A percentile compares a stretch with the other conserved stretches of the same genome.
Evolutionary conservation across 2,797 vertebrate species (phyloP).

Genomic region (Etheostoma nigrum): DNA sequence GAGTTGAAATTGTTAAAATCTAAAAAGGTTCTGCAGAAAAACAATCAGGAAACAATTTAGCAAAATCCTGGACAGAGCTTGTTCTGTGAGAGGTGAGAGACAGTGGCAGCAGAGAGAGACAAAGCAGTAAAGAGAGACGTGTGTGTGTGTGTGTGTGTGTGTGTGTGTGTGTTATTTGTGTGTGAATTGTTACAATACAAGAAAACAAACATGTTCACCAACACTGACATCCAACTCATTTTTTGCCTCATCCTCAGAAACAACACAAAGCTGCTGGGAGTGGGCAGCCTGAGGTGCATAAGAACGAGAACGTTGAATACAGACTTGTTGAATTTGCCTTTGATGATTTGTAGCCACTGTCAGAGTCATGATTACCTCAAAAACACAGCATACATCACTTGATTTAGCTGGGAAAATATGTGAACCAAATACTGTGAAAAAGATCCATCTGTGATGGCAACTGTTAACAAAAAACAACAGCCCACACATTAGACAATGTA

Average conservation of each 20-base stretch:
- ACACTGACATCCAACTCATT: neutral
- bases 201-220: constrained; percentile 30
- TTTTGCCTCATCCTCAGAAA: constrained; percentile 10
- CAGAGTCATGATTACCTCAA: neutral
- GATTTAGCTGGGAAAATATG: neutral
- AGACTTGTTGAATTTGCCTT: neutral
- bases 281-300: neutral
- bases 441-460: too few relatives aligned
- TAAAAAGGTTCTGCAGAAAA: neutral
- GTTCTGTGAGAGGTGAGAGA: constrained; percentile 25
- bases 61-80: constrained; percentile 50
- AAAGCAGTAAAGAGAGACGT: constrained; percentile 13
- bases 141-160: constrained; percentile 6
- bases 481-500: neutral
- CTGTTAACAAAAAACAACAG: too few relatives aligned
- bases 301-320: neutral
- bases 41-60: neutral
- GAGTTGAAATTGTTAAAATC: constrained; percentile 1
- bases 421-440: neutral
- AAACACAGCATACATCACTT: neutral
- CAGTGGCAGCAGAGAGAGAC: constrained; percentile 11
- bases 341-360: neutral
- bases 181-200: constrained; percentile 16
- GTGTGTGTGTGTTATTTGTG: neutral
- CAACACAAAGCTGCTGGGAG: neutral